A percentile compares a stretch with the other conserved stretches of the same genome.
Evolutionary conservation across 2,797 vertebrate genomes (phyloP).

Genomic region (Allochrocebus solatus): DNA sequence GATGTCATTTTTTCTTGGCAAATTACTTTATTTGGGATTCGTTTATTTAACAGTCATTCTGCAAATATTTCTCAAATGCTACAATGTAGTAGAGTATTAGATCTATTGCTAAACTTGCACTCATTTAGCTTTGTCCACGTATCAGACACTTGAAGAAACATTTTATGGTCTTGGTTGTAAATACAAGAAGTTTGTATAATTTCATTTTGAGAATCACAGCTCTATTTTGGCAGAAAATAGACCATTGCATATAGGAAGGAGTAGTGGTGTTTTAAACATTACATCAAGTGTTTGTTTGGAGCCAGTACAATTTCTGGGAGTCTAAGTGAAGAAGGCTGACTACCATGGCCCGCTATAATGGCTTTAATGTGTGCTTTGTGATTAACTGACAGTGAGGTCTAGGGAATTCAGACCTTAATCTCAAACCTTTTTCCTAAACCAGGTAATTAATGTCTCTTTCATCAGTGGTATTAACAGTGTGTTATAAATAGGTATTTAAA

Average conservation of each 20-base stretch:
- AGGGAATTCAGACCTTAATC: constrained; percentile 59
- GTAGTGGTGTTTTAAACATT: background rate
- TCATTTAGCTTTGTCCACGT: background rate
- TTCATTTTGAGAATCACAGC: background rate
- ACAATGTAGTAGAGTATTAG: background rate
- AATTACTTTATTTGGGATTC: constrained; percentile 14
- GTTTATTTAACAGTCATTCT: background rate
- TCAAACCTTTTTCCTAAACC: constrained; percentile 60
- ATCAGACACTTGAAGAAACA: constrained; percentile 12
- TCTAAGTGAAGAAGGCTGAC: constrained; percentile 35
- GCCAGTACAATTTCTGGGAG: background rate
- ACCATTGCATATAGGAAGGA: background rate
- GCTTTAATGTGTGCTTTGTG: constrained; percentile 51
- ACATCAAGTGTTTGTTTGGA: constrained; percentile 30
- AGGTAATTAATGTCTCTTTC: constrained; percentile 68
- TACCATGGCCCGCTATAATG: background rate
- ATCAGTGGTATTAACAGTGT: constrained; percentile 35
- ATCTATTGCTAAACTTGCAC: background rate
- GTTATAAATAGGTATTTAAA: constrained; percentile 62
- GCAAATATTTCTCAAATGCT: constrained; percentile 18
- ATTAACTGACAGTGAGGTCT: constrained; percentile 43
- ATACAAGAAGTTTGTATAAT: background rate
- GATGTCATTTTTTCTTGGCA: background rate
- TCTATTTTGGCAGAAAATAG: background rate
- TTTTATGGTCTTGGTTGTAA: constrained; percentile 45